Conservation (phyloP, 2,113 vertebrate species). For the Nothocercus julius region DNA sequence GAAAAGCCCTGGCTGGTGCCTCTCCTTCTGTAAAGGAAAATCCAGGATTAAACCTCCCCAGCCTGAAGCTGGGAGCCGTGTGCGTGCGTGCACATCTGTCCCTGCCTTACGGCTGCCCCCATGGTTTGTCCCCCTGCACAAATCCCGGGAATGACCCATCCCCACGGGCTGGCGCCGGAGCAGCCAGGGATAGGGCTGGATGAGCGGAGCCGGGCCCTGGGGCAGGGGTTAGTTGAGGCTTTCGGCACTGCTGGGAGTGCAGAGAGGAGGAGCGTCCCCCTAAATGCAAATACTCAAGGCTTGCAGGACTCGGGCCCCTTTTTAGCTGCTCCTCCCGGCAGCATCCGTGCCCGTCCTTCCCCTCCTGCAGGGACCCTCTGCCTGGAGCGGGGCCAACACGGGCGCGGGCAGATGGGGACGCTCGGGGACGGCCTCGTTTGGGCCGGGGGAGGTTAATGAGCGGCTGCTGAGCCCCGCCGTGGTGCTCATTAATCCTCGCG, state of each 20-base stretch:
- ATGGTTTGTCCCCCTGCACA: neutral
- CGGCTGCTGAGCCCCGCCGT: neutral
- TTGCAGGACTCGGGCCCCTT: no score
- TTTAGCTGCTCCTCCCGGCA: no score
- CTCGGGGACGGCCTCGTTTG: neutral
- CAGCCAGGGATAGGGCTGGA: neutral
- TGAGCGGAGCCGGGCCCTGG: neutral
- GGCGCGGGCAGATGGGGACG: neutral
- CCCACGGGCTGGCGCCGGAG: accelerated
- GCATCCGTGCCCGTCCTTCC: no score
- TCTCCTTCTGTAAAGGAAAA: neutral
- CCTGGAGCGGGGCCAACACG: neutral
- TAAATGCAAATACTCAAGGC: no score
- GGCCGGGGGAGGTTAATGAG: neutral
- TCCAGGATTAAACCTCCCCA: neutral
- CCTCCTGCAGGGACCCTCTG: neutral
- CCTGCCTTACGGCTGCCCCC: neutral
- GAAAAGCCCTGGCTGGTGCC: neutral
- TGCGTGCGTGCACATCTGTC: neutral
- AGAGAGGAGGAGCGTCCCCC: neutral
- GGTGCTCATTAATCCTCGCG: conserved; percentile 36
- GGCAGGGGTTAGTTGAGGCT: no score
- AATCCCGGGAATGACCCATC: accelerated
- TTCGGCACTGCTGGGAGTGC: neutral
- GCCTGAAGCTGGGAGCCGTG: neutral